Conservation (phyloP, 2,888 invertebrate species). For the Heliconius erato region DNA sequence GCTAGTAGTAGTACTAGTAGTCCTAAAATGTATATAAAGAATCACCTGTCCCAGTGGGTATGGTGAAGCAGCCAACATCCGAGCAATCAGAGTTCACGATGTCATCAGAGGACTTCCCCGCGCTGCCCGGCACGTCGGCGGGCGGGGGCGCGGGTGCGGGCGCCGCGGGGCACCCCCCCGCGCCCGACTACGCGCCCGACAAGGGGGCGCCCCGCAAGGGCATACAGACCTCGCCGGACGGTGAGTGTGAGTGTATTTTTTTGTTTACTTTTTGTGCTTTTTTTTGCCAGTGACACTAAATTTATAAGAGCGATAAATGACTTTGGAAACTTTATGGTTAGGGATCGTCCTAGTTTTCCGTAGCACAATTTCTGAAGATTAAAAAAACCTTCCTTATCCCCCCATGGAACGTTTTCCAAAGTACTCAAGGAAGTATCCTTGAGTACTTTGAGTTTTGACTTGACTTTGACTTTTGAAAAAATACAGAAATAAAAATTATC, state of each 20-base stretch:
- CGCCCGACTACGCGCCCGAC: conserved; percentile 71
- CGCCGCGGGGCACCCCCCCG: conserved; percentile 54
- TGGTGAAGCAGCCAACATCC: conserved; percentile 97
- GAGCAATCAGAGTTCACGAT: conserved; percentile 98
- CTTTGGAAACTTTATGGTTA: neutral
- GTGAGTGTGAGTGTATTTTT: conserved; percentile 73
- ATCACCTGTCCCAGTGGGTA: conserved; percentile 88
- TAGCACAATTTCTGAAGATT: neutral
- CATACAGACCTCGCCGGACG: conserved; percentile 98
- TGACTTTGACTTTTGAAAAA: too few relatives aligned
- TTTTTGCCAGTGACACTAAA: conserved; percentile 10
- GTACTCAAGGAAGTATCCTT: too few relatives aligned
- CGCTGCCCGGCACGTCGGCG: conserved; percentile 96
- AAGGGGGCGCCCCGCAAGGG: conserved; percentile 88
- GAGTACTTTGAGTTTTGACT: too few relatives aligned
- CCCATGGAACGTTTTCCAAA: neutral
- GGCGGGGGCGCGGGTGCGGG: conserved; percentile 69
- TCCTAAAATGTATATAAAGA: conserved; percentile 18
- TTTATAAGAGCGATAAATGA: neutral
- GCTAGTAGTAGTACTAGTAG: conserved; percentile 1
- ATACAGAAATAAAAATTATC: too few relatives aligned
- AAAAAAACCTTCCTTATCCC: neutral
- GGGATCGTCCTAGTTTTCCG: neutral
- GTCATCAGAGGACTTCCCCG: conserved; percentile 99
- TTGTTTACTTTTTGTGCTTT: conserved; percentile 1